Base-by-base conservation (phyloP, 1,140 invertebrate species). In the Lepidurus couesii region DNA sequence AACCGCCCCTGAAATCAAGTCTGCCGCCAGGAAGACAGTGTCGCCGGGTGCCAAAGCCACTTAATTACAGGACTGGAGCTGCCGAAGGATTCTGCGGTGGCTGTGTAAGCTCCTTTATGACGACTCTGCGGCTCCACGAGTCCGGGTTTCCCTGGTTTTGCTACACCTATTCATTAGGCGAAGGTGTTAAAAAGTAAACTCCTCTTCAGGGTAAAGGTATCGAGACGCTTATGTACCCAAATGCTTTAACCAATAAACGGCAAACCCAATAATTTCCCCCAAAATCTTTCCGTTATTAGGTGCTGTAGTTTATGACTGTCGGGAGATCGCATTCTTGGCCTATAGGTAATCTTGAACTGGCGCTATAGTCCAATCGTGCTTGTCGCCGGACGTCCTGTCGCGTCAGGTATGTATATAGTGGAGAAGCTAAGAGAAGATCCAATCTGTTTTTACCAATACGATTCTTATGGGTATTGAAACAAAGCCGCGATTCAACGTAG, bases 21-120 rank as follows among this genome's bases (percentile, higher is more conserved):
- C 53, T 65, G 53, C 53, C 53, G 53, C 53, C 53, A 65, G 53
- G 53, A 65, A 65, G 53, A 65, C 16, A 65, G 53, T 65, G 53
- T 65, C 53, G 53, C 53, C 53, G 53, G 53, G 53, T 65, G 53
- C 53, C 53, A 65, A 21, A 65, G 53, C 53, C 21, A 21, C 53
- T 21, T 65, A 65, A 65, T 65, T 65, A 65, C 53, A 65, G 53
- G 53, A 9, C 53, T 16, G 53, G 8, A 16, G 53, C 53, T 65
- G 53, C 53, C 53, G 53, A 65, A 65, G 21, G 53, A 65, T 65
- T 65, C 53, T 65, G 53, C 53, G 53, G 53, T 65, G 53, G 53
- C 53, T 9, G 16, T 65, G 53, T 16, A n/a, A 65, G 21, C 53
- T 65, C 53, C 16, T 65, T 65, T 65, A 65, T 65, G 53, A 65